Conservation (phyloP, 2,888 invertebrate genomes). For the Physocephala rufipes region DNA sequence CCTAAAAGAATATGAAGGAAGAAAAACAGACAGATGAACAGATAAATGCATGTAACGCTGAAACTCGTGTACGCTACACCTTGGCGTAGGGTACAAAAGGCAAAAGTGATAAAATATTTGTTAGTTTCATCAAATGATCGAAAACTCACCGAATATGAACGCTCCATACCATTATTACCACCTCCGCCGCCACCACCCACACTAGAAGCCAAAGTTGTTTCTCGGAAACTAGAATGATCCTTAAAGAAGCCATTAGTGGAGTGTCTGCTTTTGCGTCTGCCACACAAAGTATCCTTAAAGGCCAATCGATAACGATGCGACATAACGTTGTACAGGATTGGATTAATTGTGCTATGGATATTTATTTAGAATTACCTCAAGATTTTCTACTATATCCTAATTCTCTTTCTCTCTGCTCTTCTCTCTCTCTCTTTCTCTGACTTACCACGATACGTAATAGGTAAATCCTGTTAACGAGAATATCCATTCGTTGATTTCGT, state of each 20-base stretch:
- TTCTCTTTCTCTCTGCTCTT: neutral
- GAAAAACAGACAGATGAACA: too few relatives aligned
- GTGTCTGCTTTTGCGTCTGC: constrained; percentile 67
- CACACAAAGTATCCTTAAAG: constrained; percentile 79
- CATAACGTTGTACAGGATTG: constrained; percentile 88
- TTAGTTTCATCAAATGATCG: neutral
- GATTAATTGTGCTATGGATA: constrained; percentile 77
- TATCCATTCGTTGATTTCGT: constrained; percentile 79
- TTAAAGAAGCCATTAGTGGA: constrained; percentile 67
- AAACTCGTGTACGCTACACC: too few relatives aligned
- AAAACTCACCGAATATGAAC: constrained; percentile 53
- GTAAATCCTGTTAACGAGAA: constrained; percentile 82
- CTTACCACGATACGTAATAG: constrained; percentile 77
- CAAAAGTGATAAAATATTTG: neutral
- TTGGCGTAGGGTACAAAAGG: too few relatives aligned
- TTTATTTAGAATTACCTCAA: neutral
- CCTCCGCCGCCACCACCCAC: constrained; percentile 40
- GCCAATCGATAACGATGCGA: constrained; percentile 79
- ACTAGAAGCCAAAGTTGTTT: constrained; percentile 67
- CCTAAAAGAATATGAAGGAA: constrained; percentile 44
- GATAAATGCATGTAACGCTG: neutral
- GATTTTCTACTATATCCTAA: neutral
- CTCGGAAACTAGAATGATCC: constrained; percentile 72
- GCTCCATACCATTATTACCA: constrained; percentile 50
- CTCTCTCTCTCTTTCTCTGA: neutral